Percentiles rank a stretch among this genome's conserved stretches.
These are phyloP conservation scores for Eptesicus fuscus DNA, from an alignment of 2,113 vertebrate species.

Conservation along the genomic window DNA sequence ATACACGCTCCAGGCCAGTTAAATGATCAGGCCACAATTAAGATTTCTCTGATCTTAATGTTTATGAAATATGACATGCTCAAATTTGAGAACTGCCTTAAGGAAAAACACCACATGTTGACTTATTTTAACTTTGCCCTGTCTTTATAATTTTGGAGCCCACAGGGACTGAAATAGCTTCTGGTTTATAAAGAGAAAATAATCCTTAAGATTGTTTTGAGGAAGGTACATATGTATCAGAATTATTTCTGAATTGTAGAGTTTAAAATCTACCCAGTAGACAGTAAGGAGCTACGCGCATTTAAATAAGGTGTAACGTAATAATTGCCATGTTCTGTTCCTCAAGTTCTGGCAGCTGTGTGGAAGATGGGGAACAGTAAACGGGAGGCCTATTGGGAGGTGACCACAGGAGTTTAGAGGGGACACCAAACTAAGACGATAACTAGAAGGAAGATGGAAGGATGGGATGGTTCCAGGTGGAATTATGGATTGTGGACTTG, in stretches of 20 bases:
- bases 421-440: neutral
- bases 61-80: neutral
- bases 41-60: neutral
- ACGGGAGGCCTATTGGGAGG: neutral
- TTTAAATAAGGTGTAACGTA: neutral
- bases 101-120: neutral
- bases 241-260: conserved; percentile 7
- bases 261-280: neutral
- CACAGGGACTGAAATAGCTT: neutral
- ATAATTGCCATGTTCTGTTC: neutral
- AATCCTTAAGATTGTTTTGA: neutral
- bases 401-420: neutral
- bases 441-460: neutral
- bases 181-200: neutral
- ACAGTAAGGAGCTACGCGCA: neutral
- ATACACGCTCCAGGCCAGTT: neutral
- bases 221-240: neutral
- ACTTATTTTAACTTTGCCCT: neutral
- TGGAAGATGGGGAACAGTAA: neutral
- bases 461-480: neutral
- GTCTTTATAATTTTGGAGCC: neutral
- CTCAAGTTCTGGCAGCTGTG: neutral
- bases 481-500: neutral
- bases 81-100: neutral
- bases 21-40: neutral